Base-by-base conservation (phyloP, 2,797 vertebrate genomes). In the Oceanodroma leucorhoa region DNA sequence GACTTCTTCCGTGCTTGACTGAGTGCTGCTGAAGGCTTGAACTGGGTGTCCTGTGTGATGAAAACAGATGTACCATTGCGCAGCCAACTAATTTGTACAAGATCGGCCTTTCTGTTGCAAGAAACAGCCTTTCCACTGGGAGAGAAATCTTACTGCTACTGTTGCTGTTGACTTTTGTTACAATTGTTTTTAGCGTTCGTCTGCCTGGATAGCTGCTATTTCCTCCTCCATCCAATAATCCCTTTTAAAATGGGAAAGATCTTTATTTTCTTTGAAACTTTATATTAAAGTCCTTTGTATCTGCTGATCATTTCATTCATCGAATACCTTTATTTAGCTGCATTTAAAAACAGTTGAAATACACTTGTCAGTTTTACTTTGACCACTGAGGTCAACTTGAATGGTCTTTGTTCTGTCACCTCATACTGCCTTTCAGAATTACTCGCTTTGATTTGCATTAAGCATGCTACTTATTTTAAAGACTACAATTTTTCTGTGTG, bases 241-340 rank as follows among this genome's bases (percentile, higher is more conserved):
- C 87, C 43, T 90, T 85, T 55, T 86, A 60, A 95, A 94, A 94
- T 18, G 22, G 36, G 23, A 64, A 88, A 78, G 65, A n/a, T 80
- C 66, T 54, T 87, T 60, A 54, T 82, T 85, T 95, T 69, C 70
- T 80, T 73, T 93, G 84, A 93, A 89, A 85, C 58, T 69, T 89
- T n/a, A 22, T 58, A 26, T 65, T 45, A 27, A 95, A 83, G 30
- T 64, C 58, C 46, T 34, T 65, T 64, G 21, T 92, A 79, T 70
- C 41, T 89, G 53, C 51, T 78, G 79, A 36, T 79, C 1, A 1
- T 65, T 83, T 82, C 3, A 36, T 66, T 84, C 24, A 55, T 79
- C 62, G 53, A 58, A 77, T 66, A 72, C 40, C 43, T 89, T 82
- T 87, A 60, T 83, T 89, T 91, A 83, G 53, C 34, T 88, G 91